These are phyloP conservation scores for Drosophila anomalata DNA, from an alignment of 2,888 invertebrate genomes.

Conservation along the genomic window DNA sequence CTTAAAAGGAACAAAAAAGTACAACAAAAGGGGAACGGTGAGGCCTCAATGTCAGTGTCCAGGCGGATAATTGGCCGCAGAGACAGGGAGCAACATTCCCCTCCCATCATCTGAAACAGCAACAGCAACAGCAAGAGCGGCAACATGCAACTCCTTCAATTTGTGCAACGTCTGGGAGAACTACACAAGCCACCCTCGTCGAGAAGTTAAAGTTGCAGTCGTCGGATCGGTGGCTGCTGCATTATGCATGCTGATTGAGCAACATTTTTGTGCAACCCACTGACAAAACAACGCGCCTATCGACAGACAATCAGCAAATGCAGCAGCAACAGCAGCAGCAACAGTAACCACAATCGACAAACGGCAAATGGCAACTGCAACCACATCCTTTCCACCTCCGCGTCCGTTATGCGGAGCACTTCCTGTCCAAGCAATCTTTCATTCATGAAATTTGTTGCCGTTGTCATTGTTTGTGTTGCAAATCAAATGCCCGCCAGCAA, in stretches of 20 bases:
- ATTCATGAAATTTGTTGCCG: slow-evolving; percentile 80
- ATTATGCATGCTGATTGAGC: slow-evolving; percentile 79
- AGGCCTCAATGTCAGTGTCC: slow-evolving; percentile 69
- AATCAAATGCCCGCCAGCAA: slow-evolving; percentile 75
- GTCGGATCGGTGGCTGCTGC: slow-evolving; percentile 56
- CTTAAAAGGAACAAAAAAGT: slow-evolving; percentile 40
- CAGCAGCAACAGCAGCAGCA: slow-evolving; percentile 26
- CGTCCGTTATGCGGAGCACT: slow-evolving; percentile 78
- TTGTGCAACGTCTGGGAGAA: slow-evolving; percentile 52
- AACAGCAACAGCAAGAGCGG: not conserved
- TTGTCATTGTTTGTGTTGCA: slow-evolving; percentile 81
- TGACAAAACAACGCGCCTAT: slow-evolving; percentile 79
- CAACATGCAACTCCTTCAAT: slow-evolving; percentile 32
- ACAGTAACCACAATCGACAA: slow-evolving; percentile 59
- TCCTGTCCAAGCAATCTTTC: slow-evolving; percentile 77
- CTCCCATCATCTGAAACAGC: slow-evolving; percentile 7
- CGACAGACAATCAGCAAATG: slow-evolving; percentile 55
- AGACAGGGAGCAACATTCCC: slow-evolving; percentile 56
- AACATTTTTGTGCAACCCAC: slow-evolving; percentile 80
- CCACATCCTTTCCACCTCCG: slow-evolving; percentile 80
- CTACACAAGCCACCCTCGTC: slow-evolving; percentile 74
- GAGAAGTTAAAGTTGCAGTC: slow-evolving; percentile 20
- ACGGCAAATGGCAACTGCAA: slow-evolving; percentile 50
- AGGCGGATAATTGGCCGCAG: slow-evolving; percentile 64
- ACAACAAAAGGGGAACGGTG: slow-evolving; percentile 6